Percentiles rank a stretch among this genome's conserved stretches.
phyloP scores from a whole-genome alignment of 30 jellyfish, hydroid and myxozoan genomes.

The Cassiopea xamachana region DNA sequence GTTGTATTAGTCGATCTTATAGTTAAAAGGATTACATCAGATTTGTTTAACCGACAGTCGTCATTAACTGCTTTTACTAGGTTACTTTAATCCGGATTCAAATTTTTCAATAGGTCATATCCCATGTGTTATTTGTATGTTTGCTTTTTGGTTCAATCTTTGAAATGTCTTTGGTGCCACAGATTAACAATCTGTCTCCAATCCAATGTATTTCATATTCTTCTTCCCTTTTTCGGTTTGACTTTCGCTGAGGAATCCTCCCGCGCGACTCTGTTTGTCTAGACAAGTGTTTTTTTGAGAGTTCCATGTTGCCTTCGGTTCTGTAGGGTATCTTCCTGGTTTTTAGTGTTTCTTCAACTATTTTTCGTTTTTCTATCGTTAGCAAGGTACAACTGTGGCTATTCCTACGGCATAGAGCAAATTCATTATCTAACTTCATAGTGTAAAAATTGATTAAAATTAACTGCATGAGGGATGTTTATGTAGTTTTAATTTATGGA shows the following conservation, averaged over 20 bases:
- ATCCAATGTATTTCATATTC: conserved; percentile 23
- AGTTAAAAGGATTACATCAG: conserved; percentile 12
- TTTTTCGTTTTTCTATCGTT: no score
- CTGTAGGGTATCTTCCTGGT: not conserved
- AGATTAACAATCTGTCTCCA: conserved; percentile 12
- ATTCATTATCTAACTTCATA: no score
- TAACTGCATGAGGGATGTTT: no score
- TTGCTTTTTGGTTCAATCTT: conserved; percentile 54
- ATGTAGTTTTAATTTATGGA: no score
- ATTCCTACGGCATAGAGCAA: no score
- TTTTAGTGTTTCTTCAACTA: not conserved
- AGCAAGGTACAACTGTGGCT: no score
- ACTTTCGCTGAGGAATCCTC: not conserved
- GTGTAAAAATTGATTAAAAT: no score
- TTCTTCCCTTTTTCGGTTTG: not conserved
- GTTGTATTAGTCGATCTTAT: conserved; percentile 35
- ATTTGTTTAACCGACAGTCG: conserved; percentile 10
- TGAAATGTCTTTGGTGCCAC: conserved; percentile 35
- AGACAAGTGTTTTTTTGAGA: conserved; percentile 4
- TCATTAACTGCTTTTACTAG: conserved; percentile 17
- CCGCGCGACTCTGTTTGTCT: conserved; percentile 36
- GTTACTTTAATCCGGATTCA: conserved; percentile 57
- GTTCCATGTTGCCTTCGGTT: not conserved
- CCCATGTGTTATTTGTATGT: conserved; percentile 60
- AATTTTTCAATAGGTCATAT: conserved; percentile 4